Evolutionary conservation across 2,888 invertebrate genomes (phyloP).

Genomic region (Gryllus longicercus): DNA sequence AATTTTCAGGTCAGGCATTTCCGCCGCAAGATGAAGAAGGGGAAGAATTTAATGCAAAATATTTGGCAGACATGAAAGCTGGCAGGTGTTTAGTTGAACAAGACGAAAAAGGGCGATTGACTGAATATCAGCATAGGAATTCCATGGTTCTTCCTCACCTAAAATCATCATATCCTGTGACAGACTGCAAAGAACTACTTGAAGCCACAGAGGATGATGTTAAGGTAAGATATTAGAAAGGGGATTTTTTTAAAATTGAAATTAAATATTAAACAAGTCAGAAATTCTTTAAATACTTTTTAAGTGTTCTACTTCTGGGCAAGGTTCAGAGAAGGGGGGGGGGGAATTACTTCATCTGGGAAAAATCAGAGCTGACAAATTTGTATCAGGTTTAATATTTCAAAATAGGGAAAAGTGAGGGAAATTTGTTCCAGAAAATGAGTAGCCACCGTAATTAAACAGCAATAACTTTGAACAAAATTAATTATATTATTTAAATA

Average conservation of each 20-base stretch:
- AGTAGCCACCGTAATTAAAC: too few relatives aligned
- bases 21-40: background rate
- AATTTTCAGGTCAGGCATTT: background rate
- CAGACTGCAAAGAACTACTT: background rate
- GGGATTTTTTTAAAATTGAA: background rate
- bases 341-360: too few relatives aligned
- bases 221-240: background rate
- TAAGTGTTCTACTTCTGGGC: too few relatives aligned
- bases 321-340: too few relatives aligned
- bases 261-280: too few relatives aligned
- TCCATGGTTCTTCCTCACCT: background rate
- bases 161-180: background rate
- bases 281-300: too few relatives aligned
- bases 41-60: conserved; percentile 7
- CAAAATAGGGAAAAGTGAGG: too few relatives aligned
- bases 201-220: background rate
- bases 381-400: too few relatives aligned
- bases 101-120: background rate
- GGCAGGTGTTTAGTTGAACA: background rate
- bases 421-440: too few relatives aligned
- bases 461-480: too few relatives aligned
- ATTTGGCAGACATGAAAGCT: background rate
- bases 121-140: background rate
- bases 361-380: too few relatives aligned
- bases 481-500: too few relatives aligned